A percentile compares a stretch with the other conserved stretches of the same genome.
These are phyloP conservation scores for Stratiomys singularior DNA, from an alignment of 2,888 invertebrate genomes.

Conservation along the genomic window DNA sequence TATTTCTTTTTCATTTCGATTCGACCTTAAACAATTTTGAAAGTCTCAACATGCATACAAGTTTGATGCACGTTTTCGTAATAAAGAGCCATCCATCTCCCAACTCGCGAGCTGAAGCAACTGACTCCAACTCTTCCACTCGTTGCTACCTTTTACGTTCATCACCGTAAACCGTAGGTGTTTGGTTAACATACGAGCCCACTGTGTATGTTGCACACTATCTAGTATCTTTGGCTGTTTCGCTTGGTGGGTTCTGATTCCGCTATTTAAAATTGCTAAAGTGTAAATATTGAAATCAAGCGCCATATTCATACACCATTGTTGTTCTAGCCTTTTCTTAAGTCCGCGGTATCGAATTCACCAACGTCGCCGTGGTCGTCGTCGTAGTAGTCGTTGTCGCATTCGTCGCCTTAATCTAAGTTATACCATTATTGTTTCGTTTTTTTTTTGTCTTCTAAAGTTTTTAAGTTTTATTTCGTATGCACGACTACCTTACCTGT, in stretches of 20 bases:
- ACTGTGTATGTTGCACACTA: not conserved
- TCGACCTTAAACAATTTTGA: no score
- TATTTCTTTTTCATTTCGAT: no score
- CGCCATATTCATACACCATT: slow-evolving; percentile 30
- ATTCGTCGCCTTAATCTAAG: slow-evolving; percentile 39
- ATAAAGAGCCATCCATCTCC: no score
- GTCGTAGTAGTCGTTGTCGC: slow-evolving; percentile 15
- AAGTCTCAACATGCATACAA: no score
- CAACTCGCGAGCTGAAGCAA: no score
- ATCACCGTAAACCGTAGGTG: not conserved
- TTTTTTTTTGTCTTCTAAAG: not conserved
- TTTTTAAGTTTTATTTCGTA: not conserved
- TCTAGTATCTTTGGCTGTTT: slow-evolving; percentile 18
- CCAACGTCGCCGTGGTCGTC: not conserved
- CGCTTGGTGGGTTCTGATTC: slow-evolving; percentile 19
- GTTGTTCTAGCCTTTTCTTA: slow-evolving; percentile 26
- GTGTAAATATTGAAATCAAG: slow-evolving; percentile 45
- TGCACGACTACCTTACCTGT: slow-evolving; percentile 43
- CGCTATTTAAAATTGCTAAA: slow-evolving; percentile 39
- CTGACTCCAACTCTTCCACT: no score
- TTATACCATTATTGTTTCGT: slow-evolving; percentile 1
- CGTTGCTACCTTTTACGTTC: no score
- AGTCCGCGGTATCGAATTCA: not conserved
- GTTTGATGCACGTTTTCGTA: no score
- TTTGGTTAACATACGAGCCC: not conserved